These are phyloP conservation scores for Glaucomys volans DNA, from an alignment of 2,113 vertebrate species.

Conservation along the genomic window DNA sequence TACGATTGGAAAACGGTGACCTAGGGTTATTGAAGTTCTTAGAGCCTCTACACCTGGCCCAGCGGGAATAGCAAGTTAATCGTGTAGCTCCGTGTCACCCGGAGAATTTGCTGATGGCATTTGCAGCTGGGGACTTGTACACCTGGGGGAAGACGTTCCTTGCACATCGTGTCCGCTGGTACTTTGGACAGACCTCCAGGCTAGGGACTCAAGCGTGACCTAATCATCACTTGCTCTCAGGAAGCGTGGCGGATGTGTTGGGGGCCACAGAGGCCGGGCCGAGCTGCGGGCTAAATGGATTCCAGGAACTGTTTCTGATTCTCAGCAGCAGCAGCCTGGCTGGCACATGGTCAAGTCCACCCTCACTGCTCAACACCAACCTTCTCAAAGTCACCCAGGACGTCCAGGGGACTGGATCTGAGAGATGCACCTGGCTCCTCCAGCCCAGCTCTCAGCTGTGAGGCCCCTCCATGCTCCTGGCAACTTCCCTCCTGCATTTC, in stretches of 20 bases:
- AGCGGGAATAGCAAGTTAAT: background rate
- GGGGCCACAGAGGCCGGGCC: background rate
- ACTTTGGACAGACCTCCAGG: background rate
- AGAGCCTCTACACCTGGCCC: background rate
- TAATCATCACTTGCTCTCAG: background rate
- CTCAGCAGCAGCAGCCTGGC: constrained; percentile 54
- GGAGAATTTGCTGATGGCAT: background rate
- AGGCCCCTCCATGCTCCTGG: background rate
- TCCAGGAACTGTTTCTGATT: constrained; percentile 38
- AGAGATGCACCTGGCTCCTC: background rate
- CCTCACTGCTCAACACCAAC: background rate
- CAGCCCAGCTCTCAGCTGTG: accelerated
- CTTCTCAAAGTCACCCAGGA: background rate
- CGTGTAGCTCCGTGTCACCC: accelerated
- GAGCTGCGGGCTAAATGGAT: background rate
- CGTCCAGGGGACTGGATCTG: accelerated
- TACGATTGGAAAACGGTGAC: background rate
- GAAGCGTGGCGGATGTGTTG: background rate
- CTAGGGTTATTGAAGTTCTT: background rate
- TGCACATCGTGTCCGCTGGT: accelerated
- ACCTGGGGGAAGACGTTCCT: too few species aligned
- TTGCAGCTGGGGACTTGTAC: accelerated
- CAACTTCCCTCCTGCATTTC: too few species aligned
- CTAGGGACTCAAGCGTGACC: background rate
- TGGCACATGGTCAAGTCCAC: constrained; percentile 14